Percentiles rank a stretch among this genome's conserved stretches.
Conservation (phyloP, 2,888 invertebrate species). For the Lasioglossum marginatum region DNA sequence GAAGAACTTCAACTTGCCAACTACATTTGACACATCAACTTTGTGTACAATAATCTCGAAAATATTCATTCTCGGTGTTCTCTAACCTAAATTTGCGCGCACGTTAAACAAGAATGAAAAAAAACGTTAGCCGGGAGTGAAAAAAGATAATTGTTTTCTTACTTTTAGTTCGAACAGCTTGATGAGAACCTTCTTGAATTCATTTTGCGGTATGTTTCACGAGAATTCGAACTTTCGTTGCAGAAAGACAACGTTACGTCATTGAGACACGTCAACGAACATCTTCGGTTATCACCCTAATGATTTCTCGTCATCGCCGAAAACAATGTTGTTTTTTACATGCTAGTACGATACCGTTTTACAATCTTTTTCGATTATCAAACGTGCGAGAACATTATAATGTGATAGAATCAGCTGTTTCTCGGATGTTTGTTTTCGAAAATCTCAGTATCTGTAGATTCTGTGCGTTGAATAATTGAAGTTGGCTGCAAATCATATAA, state of each 20-base stretch:
- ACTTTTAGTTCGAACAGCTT: slow-evolving; percentile 44
- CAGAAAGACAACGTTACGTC: slow-evolving; percentile 72
- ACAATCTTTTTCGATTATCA: not conserved
- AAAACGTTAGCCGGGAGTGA: not conserved
- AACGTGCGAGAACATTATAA: not conserved
- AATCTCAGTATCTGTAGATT: slow-evolving; percentile 6
- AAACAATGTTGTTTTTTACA: slow-evolving; percentile 25
- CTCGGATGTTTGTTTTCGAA: slow-evolving; percentile 21
- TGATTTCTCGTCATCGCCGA: slow-evolving; percentile 23
- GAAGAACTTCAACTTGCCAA: not conserved
- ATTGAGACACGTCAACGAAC: slow-evolving; percentile 78
- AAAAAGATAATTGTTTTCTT: slow-evolving; percentile 9
- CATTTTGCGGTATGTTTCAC: slow-evolving; percentile 42
- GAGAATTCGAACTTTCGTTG: slow-evolving; percentile 41
- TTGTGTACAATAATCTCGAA: slow-evolving; percentile 7
- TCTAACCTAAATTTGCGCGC: slow-evolving; percentile 39
- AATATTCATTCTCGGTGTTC: not conserved
- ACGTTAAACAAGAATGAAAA: not conserved
- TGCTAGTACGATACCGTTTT: not conserved
- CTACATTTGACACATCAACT: slow-evolving; percentile 30
- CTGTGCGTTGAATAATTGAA: slow-evolving; percentile 38
- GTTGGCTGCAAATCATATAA: slow-evolving; percentile 15
- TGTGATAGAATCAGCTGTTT: slow-evolving; percentile 55
- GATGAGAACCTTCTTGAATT: slow-evolving; percentile 24
- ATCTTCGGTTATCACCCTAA: slow-evolving; percentile 53